phyloP scores from a whole-genome alignment of 2,888 invertebrate species.

The Sminthurides aquaticus region DNA sequence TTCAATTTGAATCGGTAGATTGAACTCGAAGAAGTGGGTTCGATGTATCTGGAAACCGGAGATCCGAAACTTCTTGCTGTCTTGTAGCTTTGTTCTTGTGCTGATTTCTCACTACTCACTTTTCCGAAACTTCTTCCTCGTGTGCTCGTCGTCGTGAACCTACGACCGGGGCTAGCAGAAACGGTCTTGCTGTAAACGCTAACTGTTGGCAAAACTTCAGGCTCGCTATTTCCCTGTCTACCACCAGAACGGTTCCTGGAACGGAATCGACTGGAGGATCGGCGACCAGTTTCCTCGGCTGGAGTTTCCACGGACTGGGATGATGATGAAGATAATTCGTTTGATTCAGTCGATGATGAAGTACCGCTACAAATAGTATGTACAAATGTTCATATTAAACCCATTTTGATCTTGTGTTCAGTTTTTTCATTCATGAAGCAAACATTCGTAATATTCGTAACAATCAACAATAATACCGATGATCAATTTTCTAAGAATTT shows the following conservation, averaged over 20 bases:
- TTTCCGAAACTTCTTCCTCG: constrained; percentile 22
- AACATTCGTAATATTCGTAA: no score
- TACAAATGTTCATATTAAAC: no score
- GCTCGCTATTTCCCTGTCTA: constrained; percentile 25
- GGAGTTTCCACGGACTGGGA: constrained; percentile 17
- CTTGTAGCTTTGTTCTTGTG: constrained; percentile 11
- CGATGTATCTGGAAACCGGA: constrained; percentile 27
- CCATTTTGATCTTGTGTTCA: no score
- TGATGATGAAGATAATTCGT: constrained; percentile 27
- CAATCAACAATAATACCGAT: no score
- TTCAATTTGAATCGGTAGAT: constrained; percentile 71
- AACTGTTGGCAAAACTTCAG: constrained; percentile 32
- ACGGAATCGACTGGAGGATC: constrained; percentile 29
- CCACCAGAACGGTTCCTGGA: constrained; percentile 25
- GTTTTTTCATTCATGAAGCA: no score
- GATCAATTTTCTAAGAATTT: no score
- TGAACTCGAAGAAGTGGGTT: constrained; percentile 38
- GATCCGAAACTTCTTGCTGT: constrained; percentile 18
- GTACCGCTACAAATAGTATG: neutral
- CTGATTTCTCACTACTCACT: constrained; percentile 23
- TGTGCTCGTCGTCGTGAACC: constrained; percentile 30
- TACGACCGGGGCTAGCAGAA: constrained; percentile 37
- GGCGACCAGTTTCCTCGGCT: constrained; percentile 18
- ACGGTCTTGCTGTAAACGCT: constrained; percentile 40
- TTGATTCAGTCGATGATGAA: constrained; percentile 30